Base-by-base conservation (phyloP, 2,113 vertebrate genomes). In the Pan paniscus region DNA sequence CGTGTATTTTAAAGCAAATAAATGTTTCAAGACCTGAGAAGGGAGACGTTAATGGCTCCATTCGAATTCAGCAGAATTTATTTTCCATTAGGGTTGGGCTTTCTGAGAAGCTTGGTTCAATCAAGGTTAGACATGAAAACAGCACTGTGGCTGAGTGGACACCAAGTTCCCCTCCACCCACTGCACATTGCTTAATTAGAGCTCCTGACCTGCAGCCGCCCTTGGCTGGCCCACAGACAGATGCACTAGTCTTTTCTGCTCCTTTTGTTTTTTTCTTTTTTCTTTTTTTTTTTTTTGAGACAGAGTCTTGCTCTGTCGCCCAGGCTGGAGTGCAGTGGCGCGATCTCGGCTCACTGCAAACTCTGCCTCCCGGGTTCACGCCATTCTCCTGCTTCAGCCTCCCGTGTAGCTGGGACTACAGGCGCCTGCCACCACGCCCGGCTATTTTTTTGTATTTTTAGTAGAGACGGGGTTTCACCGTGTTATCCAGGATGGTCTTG, bases 1-100 rank as follows among this genome's bases (percentile, higher is more conserved):
- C 93, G 89, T 96, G 89, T 78, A 20, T 90, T 96, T 97, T 70
- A 90, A 93, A 97, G 73, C 90, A 97, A 96, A 93, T 90, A 96
- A 85, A 95, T 94, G 84, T 88, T 96, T 86, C 90, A 76, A 93
- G 78, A n/a, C 40, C 92, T 0, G 14, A 81, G 92, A 52, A 88
- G 17, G 78, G 96, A 94, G 90, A 86, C 2, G 0, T 96, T 87
- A 96, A 96, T 86, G 94, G 90, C 46, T 85, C 95, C 93, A 80
- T 95, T 96, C 17, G 88, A 97, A 96, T 88, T 68, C 80, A 72
- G 96, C 0, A 7, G 87, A 82, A 94, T 97, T 97, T 97, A 89
- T 96, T 97, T 97, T 97, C 88, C 95, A 80, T 93, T 59, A 85
- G 84, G 57, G 94, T 80, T 1, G 16, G 75, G 13, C 92, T 92